Evolutionary conservation across 2,113 vertebrate genomes (phyloP), one percentile per base, ranked within the genome.

Genomic region (Ivindomyrus marchei): DNA sequence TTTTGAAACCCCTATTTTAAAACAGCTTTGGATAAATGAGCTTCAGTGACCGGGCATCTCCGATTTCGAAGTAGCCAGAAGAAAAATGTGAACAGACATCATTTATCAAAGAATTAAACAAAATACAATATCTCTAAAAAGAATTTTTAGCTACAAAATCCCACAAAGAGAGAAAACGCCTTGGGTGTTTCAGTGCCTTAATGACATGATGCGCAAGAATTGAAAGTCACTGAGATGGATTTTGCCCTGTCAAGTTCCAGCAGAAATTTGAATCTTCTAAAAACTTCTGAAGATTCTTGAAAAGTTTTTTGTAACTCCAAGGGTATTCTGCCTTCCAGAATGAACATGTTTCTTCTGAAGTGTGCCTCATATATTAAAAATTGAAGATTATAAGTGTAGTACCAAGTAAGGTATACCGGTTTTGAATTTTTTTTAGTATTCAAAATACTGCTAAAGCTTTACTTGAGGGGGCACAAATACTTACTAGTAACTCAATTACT

Each of bases 121-220:
- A 4, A 89, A 45, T 27, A 19, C 45, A 89, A 89, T 58, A 50
- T 15, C 89, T 66, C 49, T 85, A 86, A 66, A 85, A 74, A 88
- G n/a, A 87, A 36, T 52, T 17, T 83, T 39, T 85, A 24, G 49
- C 24, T n/a, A 21, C 11, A 17, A 77, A 77, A 77, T 77, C 70
- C 31, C 74, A 42, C 15, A 36, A 80, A 80, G 74, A 42, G 1
- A 80, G 17, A 4, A 42, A 80, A 42, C 0, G 70, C 36, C 15
- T 19, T 42, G 74, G 74, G 15, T 42, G 36, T 42, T 42, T 80
- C 70, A 19, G 36, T 8, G 74, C 39, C 74, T 36, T 39, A 39
- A 77, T 77, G 70, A 77, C 36, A 39, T 27, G n/a, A 62, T 27
- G n/a, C 10, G n/a, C 24, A 11, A 3, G 62, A 27, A 11, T 11